A percentile compares a stretch with the other conserved stretches of the same genome.
Conservation (phyloP, 2,888 invertebrate genomes). For the Drosophila hawaiiensis region DNA sequence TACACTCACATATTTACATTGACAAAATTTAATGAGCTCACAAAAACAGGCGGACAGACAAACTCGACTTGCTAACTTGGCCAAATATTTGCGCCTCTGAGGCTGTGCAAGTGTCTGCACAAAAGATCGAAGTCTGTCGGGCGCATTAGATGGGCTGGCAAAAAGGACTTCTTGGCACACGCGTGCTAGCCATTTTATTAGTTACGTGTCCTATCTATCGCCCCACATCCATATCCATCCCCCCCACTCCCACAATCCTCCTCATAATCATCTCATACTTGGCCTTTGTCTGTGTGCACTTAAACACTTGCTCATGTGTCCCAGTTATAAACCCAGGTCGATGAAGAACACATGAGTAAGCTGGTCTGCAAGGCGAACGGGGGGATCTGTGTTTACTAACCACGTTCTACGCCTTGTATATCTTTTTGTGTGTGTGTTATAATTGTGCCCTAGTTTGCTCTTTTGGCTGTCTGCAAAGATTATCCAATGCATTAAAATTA, state of each 20-base stretch:
- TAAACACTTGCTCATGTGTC: constrained; percentile 30
- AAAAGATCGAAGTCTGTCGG: constrained; percentile 60
- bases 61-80: constrained; percentile 29
- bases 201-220: constrained; percentile 78
- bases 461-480: neutral
- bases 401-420: neutral
- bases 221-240: constrained; percentile 23
- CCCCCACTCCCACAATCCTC: neutral
- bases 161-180: constrained; percentile 28
- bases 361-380: neutral
- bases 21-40: constrained; percentile 79
- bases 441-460: constrained; percentile 27
- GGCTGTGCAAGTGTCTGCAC: constrained; percentile 6
- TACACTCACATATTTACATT: constrained; percentile 65
- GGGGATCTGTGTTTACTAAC: neutral
- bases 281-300: constrained; percentile 48
- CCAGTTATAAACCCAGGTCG: constrained; percentile 3
- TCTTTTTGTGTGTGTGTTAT: constrained; percentile 9
- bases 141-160: constrained; percentile 30
- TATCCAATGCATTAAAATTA: constrained; percentile 16
- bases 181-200: constrained; percentile 75
- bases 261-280: constrained; percentile 28
- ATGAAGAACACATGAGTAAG: neutral
- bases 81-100: constrained; percentile 62
- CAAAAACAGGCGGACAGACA: constrained; percentile 37